Percentiles rank a stretch among this genome's conserved stretches.
Conservation (phyloP, 1,140 invertebrate genomes). For the Artemia franciscana region DNA sequence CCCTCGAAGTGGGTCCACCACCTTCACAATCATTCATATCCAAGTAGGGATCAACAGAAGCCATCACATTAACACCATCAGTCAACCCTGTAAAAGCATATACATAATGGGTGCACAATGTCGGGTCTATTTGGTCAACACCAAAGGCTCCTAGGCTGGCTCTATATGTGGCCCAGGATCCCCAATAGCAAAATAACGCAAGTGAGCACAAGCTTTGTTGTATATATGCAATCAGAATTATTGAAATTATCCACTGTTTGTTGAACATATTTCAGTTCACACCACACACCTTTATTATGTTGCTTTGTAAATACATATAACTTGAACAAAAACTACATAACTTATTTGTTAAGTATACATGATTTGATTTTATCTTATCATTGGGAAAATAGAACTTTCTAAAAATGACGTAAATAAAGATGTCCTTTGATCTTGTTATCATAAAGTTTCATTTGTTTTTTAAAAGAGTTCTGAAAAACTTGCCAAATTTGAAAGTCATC, state of each 20-base stretch:
- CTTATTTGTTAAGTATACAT: neutral
- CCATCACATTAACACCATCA: neutral
- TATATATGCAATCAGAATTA: neutral
- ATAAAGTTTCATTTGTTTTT: too few species aligned
- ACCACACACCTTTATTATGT: neutral
- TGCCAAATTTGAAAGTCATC: too few species aligned
- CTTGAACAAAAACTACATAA: too few species aligned
- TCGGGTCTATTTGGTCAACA: slow-evolving; percentile 20
- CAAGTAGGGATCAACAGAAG: neutral
- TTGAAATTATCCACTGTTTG: neutral
- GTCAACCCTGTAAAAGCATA: slow-evolving; percentile 23
- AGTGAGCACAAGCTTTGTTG: neutral
- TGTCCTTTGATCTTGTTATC: too few species aligned
- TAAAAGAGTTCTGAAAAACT: too few species aligned
- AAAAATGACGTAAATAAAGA: too few species aligned
- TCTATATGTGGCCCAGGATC: slow-evolving; percentile 49
- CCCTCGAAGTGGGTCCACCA: slow-evolving; percentile 2
- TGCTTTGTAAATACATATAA: neutral
- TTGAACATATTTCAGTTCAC: neutral
- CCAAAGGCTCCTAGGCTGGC: slow-evolving; percentile 27
- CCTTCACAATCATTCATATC: neutral
- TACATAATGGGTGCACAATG: slow-evolving; percentile 25
- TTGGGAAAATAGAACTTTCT: too few species aligned
- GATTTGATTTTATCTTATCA: too few species aligned
- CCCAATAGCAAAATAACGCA: slow-evolving; percentile 43